A percentile compares a stretch with the other conserved stretches of the same genome.
These are phyloP conservation scores for Nothobranchius furzeri DNA, from an alignment of 2,113 vertebrate genomes.

Conservation along the genomic window DNA sequence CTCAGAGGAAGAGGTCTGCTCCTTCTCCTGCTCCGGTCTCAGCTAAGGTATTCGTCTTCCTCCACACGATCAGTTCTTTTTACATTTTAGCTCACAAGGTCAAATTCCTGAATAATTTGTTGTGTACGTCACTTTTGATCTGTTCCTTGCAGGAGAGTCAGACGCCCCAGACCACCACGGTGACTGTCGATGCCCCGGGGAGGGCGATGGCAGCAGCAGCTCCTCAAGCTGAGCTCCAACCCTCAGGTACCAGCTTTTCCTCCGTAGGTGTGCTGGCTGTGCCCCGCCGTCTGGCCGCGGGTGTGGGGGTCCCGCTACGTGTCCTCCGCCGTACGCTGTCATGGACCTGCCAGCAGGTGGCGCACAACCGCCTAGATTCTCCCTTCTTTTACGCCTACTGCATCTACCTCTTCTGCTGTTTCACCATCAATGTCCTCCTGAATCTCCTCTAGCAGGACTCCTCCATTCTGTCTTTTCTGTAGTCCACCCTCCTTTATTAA, in stretches of 20 bases:
- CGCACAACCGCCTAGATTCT: conserved; percentile 88
- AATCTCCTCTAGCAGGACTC: conserved; percentile 77
- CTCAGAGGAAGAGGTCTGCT: conserved; percentile 93
- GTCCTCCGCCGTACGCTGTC: conserved; percentile 82
- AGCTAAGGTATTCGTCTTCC: conserved; percentile 82
- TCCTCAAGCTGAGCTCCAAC: conserved; percentile 80
- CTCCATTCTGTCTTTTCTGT: conserved; percentile 16
- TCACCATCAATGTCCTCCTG: conserved; percentile 77
- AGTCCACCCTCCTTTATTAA: conserved; percentile 5
- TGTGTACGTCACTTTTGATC: background rate
- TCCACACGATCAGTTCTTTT: background rate
- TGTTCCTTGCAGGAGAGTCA: conserved; percentile 80
- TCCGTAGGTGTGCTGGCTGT: conserved; percentile 80
- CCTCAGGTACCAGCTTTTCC: conserved; percentile 93
- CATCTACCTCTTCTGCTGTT: conserved; percentile 87
- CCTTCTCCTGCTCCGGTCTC: conserved; percentile 76
- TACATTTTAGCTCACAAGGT: background rate
- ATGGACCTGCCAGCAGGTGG: conserved; percentile 87
- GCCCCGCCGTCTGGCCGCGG: conserved; percentile 61
- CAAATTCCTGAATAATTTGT: too few relatives aligned
- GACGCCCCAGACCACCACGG: conserved; percentile 69
- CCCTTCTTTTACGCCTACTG: conserved; percentile 88
- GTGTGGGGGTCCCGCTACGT: conserved; percentile 80
- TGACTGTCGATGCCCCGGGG: conserved; percentile 78
- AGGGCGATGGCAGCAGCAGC: conserved; percentile 63